phyloP scores from a whole-genome alignment of 2,113 vertebrate species.

The Arothron firmamentum region DNA sequence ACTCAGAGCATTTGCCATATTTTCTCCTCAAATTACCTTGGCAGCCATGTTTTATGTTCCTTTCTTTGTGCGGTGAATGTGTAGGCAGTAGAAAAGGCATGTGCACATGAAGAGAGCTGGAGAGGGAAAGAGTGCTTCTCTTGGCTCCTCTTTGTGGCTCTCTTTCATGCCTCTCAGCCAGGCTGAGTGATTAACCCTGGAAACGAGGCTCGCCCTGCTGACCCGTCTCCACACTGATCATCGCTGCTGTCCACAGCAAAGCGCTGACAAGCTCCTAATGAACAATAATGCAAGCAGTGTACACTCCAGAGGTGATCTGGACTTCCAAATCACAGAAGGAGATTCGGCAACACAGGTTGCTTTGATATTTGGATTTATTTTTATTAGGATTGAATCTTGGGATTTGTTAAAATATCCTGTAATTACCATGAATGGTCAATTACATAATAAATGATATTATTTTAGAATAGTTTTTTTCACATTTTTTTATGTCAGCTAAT shows the following conservation, averaged over 20 bases:
- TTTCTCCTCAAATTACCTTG: conserved; percentile 18
- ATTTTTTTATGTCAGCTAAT: conserved; percentile 25
- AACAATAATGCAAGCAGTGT: conserved; percentile 49
- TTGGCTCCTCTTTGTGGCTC: conserved; percentile 58
- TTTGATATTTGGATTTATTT: conserved; percentile 12
- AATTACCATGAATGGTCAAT: too few species aligned
- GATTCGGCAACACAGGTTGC: conserved; percentile 20
- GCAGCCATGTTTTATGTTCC: conserved; percentile 54
- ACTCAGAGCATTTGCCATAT: conserved; percentile 35
- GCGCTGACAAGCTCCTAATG: conserved; percentile 53
- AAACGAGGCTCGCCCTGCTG: conserved; percentile 44
- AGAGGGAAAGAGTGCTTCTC: conserved; percentile 62
- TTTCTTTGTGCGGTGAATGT: conserved; percentile 28
- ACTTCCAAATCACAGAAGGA: too few species aligned
- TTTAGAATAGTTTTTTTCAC: too few species aligned
- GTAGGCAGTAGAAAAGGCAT: conserved; percentile 53
- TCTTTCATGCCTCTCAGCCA: conserved; percentile 70
- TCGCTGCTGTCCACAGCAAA: conserved; percentile 32
- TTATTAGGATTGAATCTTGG: too few species aligned
- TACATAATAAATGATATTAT: too few species aligned
- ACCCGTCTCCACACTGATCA: conserved; percentile 48
- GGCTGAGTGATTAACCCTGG: conserved; percentile 72
- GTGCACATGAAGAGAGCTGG: conserved; percentile 49
- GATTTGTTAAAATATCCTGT: too few species aligned
- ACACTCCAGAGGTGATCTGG: conserved; percentile 5